Evolutionary conservation across 1,140 invertebrate genomes (phyloP).

Genomic region (Tachypleus tridentatus): DNA sequence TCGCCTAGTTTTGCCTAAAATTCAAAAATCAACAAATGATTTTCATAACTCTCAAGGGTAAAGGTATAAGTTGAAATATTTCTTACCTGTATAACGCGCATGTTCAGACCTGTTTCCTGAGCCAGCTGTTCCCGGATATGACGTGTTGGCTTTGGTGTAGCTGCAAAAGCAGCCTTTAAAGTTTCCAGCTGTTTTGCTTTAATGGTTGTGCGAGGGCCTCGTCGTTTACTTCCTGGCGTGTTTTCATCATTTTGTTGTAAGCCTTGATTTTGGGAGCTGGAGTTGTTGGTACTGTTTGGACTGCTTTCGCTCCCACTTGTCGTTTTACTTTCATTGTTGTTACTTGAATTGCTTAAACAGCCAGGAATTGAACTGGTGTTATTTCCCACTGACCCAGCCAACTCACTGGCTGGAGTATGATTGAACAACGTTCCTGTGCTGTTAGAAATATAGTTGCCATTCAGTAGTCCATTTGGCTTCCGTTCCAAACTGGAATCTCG

Average conservation of each 20-base stretch:
- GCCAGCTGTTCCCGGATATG: constrained; percentile 98
- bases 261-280: background rate
- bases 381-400: background rate
- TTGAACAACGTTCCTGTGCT: too few relatives aligned
- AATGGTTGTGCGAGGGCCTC: constrained; percentile 95
- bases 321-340: too few relatives aligned
- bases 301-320: constrained; percentile 3
- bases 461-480: too few relatives aligned
- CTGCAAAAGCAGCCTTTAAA: constrained; percentile 91
- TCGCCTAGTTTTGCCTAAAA: too few relatives aligned
- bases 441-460: too few relatives aligned
- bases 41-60: too few relatives aligned
- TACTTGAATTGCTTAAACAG: too few relatives aligned
- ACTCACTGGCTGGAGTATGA: background rate
- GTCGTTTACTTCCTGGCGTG: constrained; percentile 70
- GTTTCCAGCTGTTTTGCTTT: constrained; percentile 98
- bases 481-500: too few relatives aligned
- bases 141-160: constrained; percentile 95
- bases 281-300: constrained; percentile 9
- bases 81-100: constrained; percentile 98
- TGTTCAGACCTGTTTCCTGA: constrained; percentile 95
- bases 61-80: too few relatives aligned
- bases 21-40: too few relatives aligned
- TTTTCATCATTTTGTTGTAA: constrained; percentile 56
- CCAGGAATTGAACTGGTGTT: background rate